Evolutionary conservation across 2,113 vertebrate genomes (phyloP), one percentile per base, ranked within the genome.

Genomic region (Ivindomyrus marchei): DNA sequence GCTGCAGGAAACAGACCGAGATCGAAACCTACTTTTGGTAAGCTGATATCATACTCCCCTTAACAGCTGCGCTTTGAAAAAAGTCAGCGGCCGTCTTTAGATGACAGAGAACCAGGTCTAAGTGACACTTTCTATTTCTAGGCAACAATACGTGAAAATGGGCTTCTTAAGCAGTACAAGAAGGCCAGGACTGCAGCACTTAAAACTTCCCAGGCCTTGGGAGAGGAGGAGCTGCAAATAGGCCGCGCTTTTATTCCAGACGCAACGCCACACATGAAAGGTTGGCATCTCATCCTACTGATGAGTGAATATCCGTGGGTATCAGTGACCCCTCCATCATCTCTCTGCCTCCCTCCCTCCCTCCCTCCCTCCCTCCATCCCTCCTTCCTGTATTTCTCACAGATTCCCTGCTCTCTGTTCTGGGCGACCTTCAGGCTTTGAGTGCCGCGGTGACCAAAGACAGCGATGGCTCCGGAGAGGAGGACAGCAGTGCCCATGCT

Each of bases 371-470:
- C 39, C 39, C 21, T 31, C 53, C 58, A 3, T 66, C 24, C 62
- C 10, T 70, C 62, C n/a, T 27, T 13, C 10, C n/a, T 31, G 62
- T 70, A 3, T 70, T 27, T 27, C 56, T 42, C 50, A 70, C 92
- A 96, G 95, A 92, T 84, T 91, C 89, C 36, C 92, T 96, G 50
- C 86, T 93, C 90, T 93, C 92, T 89, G 92, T 96, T 90, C 91
- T 96, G 92, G 93, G 93, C 85, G 94, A 94, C 90, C 94, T 96
- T 83, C 95, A 93, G 36, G 89, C 91, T 85, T 94, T 96, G 90
- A 95, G 95, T 80, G 93, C 94, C n/a, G 93, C 92, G 11, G 94
- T 96, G 91, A 92, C 95, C 80, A 93, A 94, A 93, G 94, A 95
- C 91, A 95, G 95, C 31, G 96, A 95, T 47, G 94, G 95, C 85